A percentile compares a stretch with the other conserved stretches of the same genome.
Evolutionary conservation across 2,888 invertebrate genomes (phyloP).

Genomic region (Panzeria rudis): DNA sequence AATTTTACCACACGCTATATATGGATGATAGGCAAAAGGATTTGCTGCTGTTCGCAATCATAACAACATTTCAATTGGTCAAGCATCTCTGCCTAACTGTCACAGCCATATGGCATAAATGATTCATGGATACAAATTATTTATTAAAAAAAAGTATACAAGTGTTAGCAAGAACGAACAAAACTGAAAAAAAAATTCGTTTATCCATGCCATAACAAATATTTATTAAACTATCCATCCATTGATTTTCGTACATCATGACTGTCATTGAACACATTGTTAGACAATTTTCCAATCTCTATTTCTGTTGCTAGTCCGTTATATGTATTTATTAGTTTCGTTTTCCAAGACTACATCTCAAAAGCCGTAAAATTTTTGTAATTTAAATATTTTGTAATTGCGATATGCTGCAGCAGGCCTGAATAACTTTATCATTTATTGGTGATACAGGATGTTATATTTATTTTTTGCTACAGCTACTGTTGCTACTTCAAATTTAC

Average conservation of each 20-base stretch:
- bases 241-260: slow-evolving; percentile 41
- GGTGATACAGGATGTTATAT: not conserved
- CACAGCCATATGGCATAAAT: slow-evolving; percentile 46
- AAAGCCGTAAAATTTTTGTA: slow-evolving; percentile 47
- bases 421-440: slow-evolving; percentile 32
- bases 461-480: not conserved
- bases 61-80: slow-evolving; percentile 21
- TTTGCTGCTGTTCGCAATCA: too few species aligned
- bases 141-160: slow-evolving; percentile 1
- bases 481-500: slow-evolving; percentile 26
- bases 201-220: slow-evolving; percentile 35
- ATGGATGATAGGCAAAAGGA: not conserved
- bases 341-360: not conserved
- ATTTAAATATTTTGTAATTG: slow-evolving; percentile 39
- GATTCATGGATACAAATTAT: slow-evolving; percentile 46
- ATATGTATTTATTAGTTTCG: not conserved
- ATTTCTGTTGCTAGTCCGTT: slow-evolving; percentile 2
- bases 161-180: slow-evolving; percentile 24
- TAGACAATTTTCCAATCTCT: slow-evolving; percentile 42
- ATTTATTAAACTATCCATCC: slow-evolving; percentile 12
- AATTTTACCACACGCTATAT: not conserved
- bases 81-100: slow-evolving; percentile 38
- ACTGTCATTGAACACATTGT: slow-evolving; percentile 65
- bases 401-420: slow-evolving; percentile 2
- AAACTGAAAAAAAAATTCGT: slow-evolving; percentile 17